Percentiles rank a stretch among this genome's conserved stretches.
These are phyloP conservation scores for Toxostoma redivivum DNA, from an alignment of 2,113 vertebrate genomes.

Conservation along the genomic window DNA sequence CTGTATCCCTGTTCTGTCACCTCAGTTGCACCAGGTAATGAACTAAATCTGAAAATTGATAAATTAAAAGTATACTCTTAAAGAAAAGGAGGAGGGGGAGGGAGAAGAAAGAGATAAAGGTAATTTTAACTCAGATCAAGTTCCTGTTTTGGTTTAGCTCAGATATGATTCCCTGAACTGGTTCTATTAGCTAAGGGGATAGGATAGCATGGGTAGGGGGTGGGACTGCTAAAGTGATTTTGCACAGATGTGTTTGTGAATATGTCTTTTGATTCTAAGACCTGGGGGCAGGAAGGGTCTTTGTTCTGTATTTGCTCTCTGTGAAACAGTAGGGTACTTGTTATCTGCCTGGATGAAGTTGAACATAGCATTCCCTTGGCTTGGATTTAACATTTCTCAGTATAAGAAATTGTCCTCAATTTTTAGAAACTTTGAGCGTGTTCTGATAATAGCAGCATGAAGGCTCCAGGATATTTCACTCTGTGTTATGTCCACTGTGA, in stretches of 20 bases:
- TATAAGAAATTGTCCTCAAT: constrained; percentile 45
- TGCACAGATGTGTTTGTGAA: constrained; percentile 7
- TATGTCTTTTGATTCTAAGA: constrained; percentile 22
- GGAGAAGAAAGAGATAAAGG: background rate
- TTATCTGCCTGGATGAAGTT: constrained; percentile 32
- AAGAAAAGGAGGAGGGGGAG: fast-evolving
- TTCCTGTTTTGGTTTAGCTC: background rate
- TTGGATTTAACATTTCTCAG: constrained; percentile 39
- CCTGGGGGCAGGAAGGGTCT: background rate
- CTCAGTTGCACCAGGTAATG: background rate
- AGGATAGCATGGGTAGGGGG: background rate
- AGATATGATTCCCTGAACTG: background rate
- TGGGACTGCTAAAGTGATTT: background rate
- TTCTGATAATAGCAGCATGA: constrained; percentile 23
- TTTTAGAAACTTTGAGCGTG: constrained; percentile 11
- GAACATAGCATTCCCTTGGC: constrained; percentile 21
- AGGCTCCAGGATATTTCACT: constrained; percentile 18
- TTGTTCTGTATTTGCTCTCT: constrained; percentile 40
- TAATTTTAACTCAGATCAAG: background rate
- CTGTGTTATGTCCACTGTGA: background rate
- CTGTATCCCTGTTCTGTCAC: background rate
- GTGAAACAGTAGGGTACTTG: constrained; percentile 35
- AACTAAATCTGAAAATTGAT: background rate
- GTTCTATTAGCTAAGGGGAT: background rate
- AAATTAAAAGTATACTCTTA: background rate